phyloP scores from a whole-genome alignment of 1,140 invertebrate genomes.

The Orius laevigatus region DNA sequence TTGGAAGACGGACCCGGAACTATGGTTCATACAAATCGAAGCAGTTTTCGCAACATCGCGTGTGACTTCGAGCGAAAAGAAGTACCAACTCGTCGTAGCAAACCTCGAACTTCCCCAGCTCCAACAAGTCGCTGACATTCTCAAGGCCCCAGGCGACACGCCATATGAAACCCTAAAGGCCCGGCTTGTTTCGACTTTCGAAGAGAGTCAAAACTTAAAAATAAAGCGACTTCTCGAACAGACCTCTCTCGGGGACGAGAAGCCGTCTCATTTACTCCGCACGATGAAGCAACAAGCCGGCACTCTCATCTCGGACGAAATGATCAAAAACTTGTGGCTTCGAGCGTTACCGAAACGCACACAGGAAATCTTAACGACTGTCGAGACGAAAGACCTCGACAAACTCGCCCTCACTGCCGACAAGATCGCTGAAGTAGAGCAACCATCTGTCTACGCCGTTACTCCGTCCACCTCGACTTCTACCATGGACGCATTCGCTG shows the following conservation, averaged over 20 bases:
- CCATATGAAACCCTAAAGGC: slow-evolving; percentile 9
- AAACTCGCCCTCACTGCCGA: too few species aligned
- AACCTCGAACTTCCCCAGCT: slow-evolving; percentile 10
- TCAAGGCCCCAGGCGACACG: slow-evolving; percentile 2
- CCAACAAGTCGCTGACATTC: slow-evolving; percentile 1
- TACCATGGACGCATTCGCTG: background rate
- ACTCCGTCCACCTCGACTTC: background rate
- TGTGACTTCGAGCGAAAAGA: slow-evolving; percentile 17
- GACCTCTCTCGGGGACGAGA: slow-evolving; percentile 22
- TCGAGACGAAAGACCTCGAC: background rate
- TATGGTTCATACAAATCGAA: slow-evolving; percentile 23
- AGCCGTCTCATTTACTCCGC: slow-evolving; percentile 23
- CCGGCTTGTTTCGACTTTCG: slow-evolving; percentile 2
- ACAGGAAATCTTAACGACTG: slow-evolving; percentile 1
- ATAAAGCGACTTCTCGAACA: slow-evolving; percentile 1
- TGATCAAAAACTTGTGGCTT: slow-evolving; percentile 20
- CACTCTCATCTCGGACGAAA: slow-evolving; percentile 18
- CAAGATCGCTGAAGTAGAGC: slow-evolving; percentile 8
- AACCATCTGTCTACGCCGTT: background rate
- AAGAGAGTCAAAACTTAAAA: slow-evolving; percentile 4
- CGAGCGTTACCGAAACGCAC: background rate
- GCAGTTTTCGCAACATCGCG: slow-evolving; percentile 14
- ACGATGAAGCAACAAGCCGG: slow-evolving; percentile 20
- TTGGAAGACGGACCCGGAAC: slow-evolving; percentile 20
- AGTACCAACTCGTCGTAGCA: slow-evolving; percentile 15